Base-by-base conservation (phyloP, 2,797 vertebrate genomes). In the Lepus townsendii region DNA sequence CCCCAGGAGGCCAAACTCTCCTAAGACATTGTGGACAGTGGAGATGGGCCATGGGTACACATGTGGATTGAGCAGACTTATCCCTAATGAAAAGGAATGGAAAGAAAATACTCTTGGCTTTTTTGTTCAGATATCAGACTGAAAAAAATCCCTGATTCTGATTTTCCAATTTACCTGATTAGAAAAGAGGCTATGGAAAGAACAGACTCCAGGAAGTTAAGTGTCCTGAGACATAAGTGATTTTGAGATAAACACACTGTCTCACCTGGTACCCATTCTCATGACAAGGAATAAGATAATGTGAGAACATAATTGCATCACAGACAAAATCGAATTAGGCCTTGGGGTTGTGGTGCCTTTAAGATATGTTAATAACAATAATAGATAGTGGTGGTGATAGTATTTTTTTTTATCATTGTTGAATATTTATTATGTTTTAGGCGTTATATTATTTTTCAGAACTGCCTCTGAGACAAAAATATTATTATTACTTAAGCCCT, bases 401-500 rank as follows among this genome's bases (percentile, higher is more conserved):
- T 66, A 57, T 68, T 82, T 54, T 32, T 32, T 63, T 84, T 93
- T 91, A 47, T 83, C 19, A 65, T 69, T 88, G 20, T 79, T 60
- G 13, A 80, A 42, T 83, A 83, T 91, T 95, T 77, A 22, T 27
- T 75, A 14, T 85, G 66, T 80, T 92, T 92, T 89, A 92, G 19
- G 30, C 76, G 38, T 88, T 77, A 16, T 10, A 52, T 54, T 54
- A 72, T 94, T 92, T 84, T 78, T 94, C 42, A 68, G 38, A 92
- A 83, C n/a, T 90, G 73, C n/a, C 69, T 86, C 71, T 84, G 80
- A 87, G 57, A 82, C 24, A 66, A 76, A 47, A 97, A 89, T 52
- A 72, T 92, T 95, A 50, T 89, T 73, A 66, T 87, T 91, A 79
- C 20, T 22, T 35, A 72, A 38, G 78, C 68, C 83, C 32, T 88